phyloP scores from a whole-genome alignment of 2,797 vertebrate genomes.

The Girardinus metallicus region DNA sequence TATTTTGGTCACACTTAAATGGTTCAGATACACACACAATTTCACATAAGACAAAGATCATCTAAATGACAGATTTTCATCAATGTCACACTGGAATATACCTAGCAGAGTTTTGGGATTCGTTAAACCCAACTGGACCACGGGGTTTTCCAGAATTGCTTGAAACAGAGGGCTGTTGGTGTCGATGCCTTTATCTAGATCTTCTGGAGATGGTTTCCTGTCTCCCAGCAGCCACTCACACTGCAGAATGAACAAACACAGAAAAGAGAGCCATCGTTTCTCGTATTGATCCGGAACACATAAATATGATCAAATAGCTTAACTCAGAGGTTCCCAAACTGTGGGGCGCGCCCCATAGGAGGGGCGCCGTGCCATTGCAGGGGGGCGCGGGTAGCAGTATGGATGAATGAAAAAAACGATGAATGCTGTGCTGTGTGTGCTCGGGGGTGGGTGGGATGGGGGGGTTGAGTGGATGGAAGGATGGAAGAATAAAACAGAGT shows the following conservation, averaged over 20 bases:
- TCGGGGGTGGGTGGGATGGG: too few relatives aligned
- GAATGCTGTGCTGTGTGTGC: too few relatives aligned
- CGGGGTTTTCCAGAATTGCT: slow-evolving; percentile 98
- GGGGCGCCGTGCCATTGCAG: too few relatives aligned
- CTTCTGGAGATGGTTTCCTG: slow-evolving; percentile 95
- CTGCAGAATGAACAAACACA: slow-evolving; percentile 66
- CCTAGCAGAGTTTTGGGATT: slow-evolving; percentile 97
- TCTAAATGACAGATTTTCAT: not conserved
- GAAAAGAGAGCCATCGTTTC: not conserved
- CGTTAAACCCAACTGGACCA: slow-evolving; percentile 96
- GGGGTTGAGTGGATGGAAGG: too few relatives aligned
- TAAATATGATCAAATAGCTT: not conserved
- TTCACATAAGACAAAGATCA: not conserved
- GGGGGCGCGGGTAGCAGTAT: too few relatives aligned
- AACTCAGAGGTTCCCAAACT: too few relatives aligned
- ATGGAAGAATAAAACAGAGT: too few relatives aligned
- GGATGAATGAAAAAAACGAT: too few relatives aligned
- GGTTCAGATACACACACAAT: not conserved
- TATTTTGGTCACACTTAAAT: not conserved
- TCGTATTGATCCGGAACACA: not conserved
- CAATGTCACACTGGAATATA: slow-evolving; percentile 52
- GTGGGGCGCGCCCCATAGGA: too few relatives aligned
- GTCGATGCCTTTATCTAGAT: slow-evolving; percentile 97
- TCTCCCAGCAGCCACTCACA: slow-evolving; percentile 98
- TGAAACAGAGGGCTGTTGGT: slow-evolving; percentile 95